phyloP scores from a whole-genome alignment of 2,113 vertebrate species.

The Thamnaconus septentrionalis region DNA sequence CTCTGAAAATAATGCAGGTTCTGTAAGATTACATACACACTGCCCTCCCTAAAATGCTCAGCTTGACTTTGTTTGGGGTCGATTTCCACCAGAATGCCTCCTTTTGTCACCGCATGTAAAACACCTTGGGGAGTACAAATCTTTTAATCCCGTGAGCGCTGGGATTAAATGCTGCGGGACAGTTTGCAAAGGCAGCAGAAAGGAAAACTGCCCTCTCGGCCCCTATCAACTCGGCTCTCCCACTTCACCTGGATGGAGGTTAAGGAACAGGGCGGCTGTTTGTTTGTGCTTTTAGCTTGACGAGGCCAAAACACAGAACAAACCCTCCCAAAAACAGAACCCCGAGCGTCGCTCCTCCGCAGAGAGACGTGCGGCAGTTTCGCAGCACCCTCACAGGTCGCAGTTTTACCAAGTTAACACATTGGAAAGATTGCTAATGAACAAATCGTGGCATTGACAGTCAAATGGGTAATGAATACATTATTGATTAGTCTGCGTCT shows the following conservation, averaged over 20 bases:
- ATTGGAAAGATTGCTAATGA: slow-evolving; percentile 53
- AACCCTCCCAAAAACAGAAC: background rate
- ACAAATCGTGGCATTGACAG: slow-evolving; percentile 47
- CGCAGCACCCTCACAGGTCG: background rate
- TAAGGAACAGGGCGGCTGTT: slow-evolving; percentile 4
- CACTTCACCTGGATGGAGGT: slow-evolving; percentile 29
- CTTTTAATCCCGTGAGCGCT: slow-evolving; percentile 76
- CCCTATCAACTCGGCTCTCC: slow-evolving; percentile 31
- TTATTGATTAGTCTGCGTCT: slow-evolving; percentile 71
- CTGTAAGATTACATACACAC: slow-evolving; percentile 33
- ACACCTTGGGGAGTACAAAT: slow-evolving; percentile 69
- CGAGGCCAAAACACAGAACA: slow-evolving; percentile 22
- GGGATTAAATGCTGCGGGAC: slow-evolving; percentile 69
- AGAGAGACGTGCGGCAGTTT: too few species aligned
- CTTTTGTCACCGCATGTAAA: slow-evolving; percentile 71
- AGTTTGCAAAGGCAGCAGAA: slow-evolving; percentile 71
- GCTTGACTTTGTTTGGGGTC: slow-evolving; percentile 49
- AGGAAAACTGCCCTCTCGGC: slow-evolving; percentile 57
- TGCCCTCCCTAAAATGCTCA: slow-evolving; percentile 38
- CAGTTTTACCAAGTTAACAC: slow-evolving; percentile 35
- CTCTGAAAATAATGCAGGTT: slow-evolving; percentile 1
- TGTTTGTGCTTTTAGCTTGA: slow-evolving; percentile 4
- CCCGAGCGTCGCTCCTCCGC: background rate
- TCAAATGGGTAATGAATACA: slow-evolving; percentile 67
- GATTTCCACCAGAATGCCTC: slow-evolving; percentile 57